These are phyloP conservation scores for Drosophila crucigera DNA, from an alignment of 2,888 invertebrate genomes.

Conservation along the genomic window DNA sequence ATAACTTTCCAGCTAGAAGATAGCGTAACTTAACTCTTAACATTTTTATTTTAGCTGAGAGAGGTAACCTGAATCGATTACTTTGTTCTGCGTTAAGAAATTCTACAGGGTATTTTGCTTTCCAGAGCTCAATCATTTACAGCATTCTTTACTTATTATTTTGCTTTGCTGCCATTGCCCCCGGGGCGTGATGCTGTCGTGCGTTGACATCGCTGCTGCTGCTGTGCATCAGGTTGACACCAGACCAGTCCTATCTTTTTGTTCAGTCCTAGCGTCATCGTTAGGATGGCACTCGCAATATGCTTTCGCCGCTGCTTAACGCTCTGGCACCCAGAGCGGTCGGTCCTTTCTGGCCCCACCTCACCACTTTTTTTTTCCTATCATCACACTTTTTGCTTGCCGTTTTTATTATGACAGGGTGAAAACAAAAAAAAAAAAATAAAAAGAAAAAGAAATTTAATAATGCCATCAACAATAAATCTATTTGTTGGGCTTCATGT, in stretches of 20 bases:
- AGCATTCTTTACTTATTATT: conserved; percentile 11
- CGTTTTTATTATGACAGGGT: conserved; percentile 69
- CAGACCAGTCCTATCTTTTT: conserved; percentile 16
- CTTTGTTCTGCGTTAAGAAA: background rate
- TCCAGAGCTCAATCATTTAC: background rate
- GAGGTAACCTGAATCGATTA: background rate
- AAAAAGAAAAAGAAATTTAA: conserved; percentile 69
- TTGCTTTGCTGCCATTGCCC: conserved; percentile 43
- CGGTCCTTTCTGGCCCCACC: conserved; percentile 1
- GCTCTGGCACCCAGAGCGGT: conserved; percentile 51
- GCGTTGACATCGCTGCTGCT: conserved; percentile 56
- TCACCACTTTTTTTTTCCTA: conserved; percentile 22
- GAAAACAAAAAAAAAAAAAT: conserved; percentile 36
- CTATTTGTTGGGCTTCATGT: conserved; percentile 69
- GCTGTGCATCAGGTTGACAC: conserved; percentile 10
- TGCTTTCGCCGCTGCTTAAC: conserved; percentile 51
- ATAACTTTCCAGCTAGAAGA: background rate
- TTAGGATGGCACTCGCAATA: conserved; percentile 49
- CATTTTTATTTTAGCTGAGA: background rate
- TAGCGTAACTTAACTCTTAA: no score
- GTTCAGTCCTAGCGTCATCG: conserved; percentile 39
- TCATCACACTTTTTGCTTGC: conserved; percentile 51
- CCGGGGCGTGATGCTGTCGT: conserved; percentile 71
- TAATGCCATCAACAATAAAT: conserved; percentile 82
- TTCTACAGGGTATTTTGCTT: conserved; percentile 14